Base-by-base conservation (phyloP, 2,797 vertebrate genomes). In the Sebastes matsubarae region DNA sequence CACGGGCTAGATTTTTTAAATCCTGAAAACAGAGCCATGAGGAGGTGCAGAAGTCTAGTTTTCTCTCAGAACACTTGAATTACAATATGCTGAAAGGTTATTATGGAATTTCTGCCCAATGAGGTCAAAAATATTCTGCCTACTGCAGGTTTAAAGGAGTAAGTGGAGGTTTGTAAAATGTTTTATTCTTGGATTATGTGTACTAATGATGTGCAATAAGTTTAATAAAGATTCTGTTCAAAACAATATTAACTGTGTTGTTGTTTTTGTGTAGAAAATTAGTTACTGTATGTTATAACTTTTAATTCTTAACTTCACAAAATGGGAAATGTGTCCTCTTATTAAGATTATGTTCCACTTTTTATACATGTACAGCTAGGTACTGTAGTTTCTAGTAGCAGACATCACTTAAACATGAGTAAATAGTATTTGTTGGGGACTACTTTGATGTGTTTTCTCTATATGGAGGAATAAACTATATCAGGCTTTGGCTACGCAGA, bases 151-250 rank as follows among this genome's bases (percentile, higher is more conserved):
- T 42, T 46, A 46, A 46, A 46, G 42, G 16, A 46, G 42, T 20
- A 46, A 20, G 42, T 18, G 16, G 42, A 46, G 27, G 6, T 71
- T 70, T 80, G 65, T 87, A n/a, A 64, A 73, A 67, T 52, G 25
- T 79, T 79, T 65, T 27, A 20, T 60, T 63, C 16, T 27, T 75
- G 57, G 8, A 58, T 66, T 29, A 3, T 65, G 69, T 63, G 3
- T 25, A n/a, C 14, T 30, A 14, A 59, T 57, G 12, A 25, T 69
- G 64, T 83, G 8, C 27, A 8, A 60, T 20, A 42, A 70, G 13
- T 29, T 84, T 10, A 92, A 90, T 91, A 90, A 90, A 92, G 63
- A 63, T 38, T 52, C 4, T 4, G 8, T 32, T 83, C 12, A 38
- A 70, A 65, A 65, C 61, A 4, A 63, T 52, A 54, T 38, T 7